phyloP scores from a whole-genome alignment of 2,888 invertebrate genomes.

The Ceraclea dissimilis region DNA sequence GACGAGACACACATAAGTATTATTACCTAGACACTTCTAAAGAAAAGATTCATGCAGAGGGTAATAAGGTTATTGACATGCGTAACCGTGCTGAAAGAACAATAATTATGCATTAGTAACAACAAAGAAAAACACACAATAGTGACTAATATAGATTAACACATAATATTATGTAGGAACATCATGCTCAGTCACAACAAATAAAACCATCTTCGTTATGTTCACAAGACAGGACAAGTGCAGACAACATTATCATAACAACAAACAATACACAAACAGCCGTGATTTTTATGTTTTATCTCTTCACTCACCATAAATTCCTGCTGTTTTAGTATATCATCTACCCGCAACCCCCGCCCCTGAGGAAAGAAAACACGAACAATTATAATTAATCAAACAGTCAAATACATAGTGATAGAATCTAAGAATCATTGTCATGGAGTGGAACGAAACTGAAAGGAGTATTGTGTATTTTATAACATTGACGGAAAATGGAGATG shows the following conservation, averaged over 20 bases:
- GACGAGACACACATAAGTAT: too few relatives aligned
- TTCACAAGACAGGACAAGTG: neutral
- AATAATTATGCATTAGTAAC: too few relatives aligned
- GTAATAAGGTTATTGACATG: neutral
- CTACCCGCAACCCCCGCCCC: constrained; percentile 27
- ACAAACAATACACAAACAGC: neutral
- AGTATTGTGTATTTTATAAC: too few relatives aligned
- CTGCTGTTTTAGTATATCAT: constrained; percentile 26
- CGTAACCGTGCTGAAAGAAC: neutral
- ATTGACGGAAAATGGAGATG: too few relatives aligned
- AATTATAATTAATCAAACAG: constrained; percentile 16
- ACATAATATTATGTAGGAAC: too few relatives aligned
- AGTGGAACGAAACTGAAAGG: neutral
- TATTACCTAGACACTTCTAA: too few relatives aligned
- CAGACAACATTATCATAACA: neutral
- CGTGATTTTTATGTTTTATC: neutral
- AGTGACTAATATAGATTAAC: too few relatives aligned
- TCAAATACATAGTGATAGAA: neutral
- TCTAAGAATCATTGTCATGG: neutral
- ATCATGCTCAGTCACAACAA: too few relatives aligned
- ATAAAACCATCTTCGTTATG: too few relatives aligned
- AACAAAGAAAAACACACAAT: too few relatives aligned
- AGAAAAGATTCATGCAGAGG: too few relatives aligned
- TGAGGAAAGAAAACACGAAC: constrained; percentile 19
- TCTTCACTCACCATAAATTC: constrained; percentile 25